Conservation (phyloP, 1,140 invertebrate species). For the Macrosteles quadrilineatus region DNA sequence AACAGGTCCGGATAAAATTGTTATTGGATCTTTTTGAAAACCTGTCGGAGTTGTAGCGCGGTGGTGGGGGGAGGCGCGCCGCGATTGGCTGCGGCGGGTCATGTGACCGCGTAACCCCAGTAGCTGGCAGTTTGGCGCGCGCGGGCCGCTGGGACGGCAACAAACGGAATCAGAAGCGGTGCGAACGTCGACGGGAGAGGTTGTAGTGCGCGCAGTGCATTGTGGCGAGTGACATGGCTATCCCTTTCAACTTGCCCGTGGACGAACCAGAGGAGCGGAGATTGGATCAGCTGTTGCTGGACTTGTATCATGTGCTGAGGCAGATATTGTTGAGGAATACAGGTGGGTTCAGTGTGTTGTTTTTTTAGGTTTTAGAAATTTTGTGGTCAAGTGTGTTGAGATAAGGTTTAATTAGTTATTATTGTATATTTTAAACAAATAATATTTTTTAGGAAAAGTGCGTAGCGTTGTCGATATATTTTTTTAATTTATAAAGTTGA, state of each 20-base stretch:
- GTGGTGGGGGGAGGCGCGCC: background rate
- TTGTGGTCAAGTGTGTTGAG: no score
- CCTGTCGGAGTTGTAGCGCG: slow-evolving; percentile 23
- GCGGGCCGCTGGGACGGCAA: background rate
- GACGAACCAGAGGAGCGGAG: slow-evolving; percentile 43
- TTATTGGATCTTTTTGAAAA: slow-evolving; percentile 33
- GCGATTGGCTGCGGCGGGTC: slow-evolving; percentile 5
- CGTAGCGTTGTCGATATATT: no score
- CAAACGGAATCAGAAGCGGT: background rate
- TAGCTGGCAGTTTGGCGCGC: slow-evolving; percentile 23
- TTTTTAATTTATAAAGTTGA: no score
- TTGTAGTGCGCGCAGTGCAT: slow-evolving; percentile 25
- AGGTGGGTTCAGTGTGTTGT: no score
- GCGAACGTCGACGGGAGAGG: background rate
- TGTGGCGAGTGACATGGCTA: slow-evolving; percentile 46
- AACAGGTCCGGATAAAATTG: slow-evolving; percentile 32
- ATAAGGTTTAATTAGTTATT: no score
- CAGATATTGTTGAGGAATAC: slow-evolving; percentile 37
- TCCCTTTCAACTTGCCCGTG: slow-evolving; percentile 50
- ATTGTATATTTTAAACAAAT: no score
- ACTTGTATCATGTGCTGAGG: slow-evolving; percentile 42
- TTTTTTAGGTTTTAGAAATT: no score
- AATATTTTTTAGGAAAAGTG: no score
- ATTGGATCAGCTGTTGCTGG: slow-evolving; percentile 42
- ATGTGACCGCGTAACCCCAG: slow-evolving; percentile 7